Base-by-base conservation (phyloP, 2,888 invertebrate genomes). In the Bellardia bayeri region DNA sequence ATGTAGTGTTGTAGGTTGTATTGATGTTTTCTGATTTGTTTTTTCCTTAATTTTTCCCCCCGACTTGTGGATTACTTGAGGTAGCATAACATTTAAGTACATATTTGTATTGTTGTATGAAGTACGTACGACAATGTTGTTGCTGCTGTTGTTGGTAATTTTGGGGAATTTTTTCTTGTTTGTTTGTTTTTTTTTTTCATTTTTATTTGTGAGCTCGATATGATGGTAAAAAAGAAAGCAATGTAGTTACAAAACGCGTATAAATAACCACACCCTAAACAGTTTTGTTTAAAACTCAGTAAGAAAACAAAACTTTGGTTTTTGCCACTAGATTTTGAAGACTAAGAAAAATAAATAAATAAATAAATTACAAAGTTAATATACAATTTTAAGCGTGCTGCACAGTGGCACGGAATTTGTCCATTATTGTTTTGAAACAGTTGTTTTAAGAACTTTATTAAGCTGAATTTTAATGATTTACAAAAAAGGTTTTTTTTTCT, bases 181-280 rank as follows among this genome's bases (percentile, higher is more conserved):
- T 40, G 14, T 33, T 56, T 63, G 13, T 40, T 1, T 11, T 45
- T 61, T 8, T 51, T 42, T 63, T 40, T 1, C 7, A 45, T 61
- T 8, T 51, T 42, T 63, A n/a, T 61, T 68, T 64, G 9, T 33
- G 33, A 7, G 13, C 37, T 61, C 33, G 45, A 16, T n/a, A 82
- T 71, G 68, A 83, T 16, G 69, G 11, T 56, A 14, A 11, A 54
- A 74, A 83, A 76, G 64, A 81, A 84, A 81, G 80, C 66, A 71
- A 66, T 80, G 71, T 23, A 71, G 80, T 54, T 76, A 83, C 83
- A 86, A 80, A 87, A 87, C 76, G 84, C 87, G 58, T 81, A 76
- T 84, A 84, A 87, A 76, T 84, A 84, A 87, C 87, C 87, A 87
- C 87, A 87, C 87, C 84, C 87, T 76, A 61, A 71, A 83, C 23